These are phyloP conservation scores for Drosophila paucipuncta DNA, from an alignment of 2,888 invertebrate genomes.

Conservation along the genomic window DNA sequence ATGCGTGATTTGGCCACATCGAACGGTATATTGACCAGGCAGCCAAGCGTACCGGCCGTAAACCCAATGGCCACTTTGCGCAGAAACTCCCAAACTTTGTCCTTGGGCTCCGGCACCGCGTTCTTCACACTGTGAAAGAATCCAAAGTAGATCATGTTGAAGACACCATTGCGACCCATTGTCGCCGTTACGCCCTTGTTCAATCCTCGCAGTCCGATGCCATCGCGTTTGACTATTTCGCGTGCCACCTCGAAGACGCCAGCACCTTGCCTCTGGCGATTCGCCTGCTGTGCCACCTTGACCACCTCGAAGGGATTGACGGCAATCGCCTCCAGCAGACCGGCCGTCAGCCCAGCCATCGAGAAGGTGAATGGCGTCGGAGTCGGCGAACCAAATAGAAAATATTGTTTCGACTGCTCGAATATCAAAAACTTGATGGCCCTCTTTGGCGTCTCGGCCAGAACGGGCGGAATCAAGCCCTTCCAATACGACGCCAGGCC, in stretches of 20 bases:
- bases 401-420: constrained; percentile 95
- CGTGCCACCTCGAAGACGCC: constrained; percentile 93
- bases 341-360: constrained; percentile 94
- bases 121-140: constrained; percentile 97
- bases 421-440: constrained; percentile 98
- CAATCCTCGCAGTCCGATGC: constrained; percentile 92
- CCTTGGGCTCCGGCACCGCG: constrained; percentile 88
- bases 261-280: constrained; percentile 88
- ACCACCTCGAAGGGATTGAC: constrained; percentile 98
- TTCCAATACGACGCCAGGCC: constrained; percentile 95
- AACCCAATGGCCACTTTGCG: constrained; percentile 94
- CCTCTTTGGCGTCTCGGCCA: constrained; percentile 97
- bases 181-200: constrained; percentile 96
- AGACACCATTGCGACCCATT: constrained; percentile 94
- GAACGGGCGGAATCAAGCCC: constrained; percentile 96
- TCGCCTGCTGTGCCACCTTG: constrained; percentile 94
- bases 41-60: constrained; percentile 93
- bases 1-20: constrained; percentile 98
- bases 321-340: constrained; percentile 95
- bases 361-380: constrained; percentile 95
- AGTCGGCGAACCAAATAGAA: constrained; percentile 91
- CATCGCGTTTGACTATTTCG: constrained; percentile 91
- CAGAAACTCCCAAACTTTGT: constrained; percentile 89
- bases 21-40: constrained; percentile 96
- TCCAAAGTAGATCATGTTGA: constrained; percentile 97